phyloP scores from a whole-genome alignment of 2,888 invertebrate species.

The Lasiommata megera region DNA sequence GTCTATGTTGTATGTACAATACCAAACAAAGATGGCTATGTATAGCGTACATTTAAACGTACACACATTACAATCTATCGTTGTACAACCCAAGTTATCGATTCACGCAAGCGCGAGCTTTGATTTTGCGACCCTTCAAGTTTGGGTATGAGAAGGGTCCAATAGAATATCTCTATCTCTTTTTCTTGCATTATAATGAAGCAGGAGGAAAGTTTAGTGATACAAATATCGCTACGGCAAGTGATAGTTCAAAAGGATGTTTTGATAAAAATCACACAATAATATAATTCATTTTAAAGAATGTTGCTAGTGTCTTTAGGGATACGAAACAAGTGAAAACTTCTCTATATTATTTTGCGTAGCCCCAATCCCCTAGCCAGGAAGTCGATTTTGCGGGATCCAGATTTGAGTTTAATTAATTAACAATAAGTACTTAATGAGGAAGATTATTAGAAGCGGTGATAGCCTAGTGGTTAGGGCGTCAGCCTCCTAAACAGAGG shows the following conservation, averaged over 20 bases:
- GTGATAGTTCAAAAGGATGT: background rate
- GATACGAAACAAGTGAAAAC: too few species aligned
- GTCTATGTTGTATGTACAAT: rapidly evolving
- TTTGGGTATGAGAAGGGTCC: conserved; percentile 42
- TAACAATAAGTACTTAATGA: too few species aligned
- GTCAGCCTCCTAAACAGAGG: too few species aligned
- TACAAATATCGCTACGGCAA: conserved; percentile 6
- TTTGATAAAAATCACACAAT: background rate
- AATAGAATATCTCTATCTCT: conserved; percentile 35
- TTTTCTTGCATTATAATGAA: conserved; percentile 31
- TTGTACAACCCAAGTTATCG: conserved; percentile 56
- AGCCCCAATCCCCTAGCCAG: too few species aligned
- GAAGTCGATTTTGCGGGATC: too few species aligned
- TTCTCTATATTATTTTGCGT: too few species aligned
- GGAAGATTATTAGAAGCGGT: too few species aligned
- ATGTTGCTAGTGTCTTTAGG: too few species aligned
- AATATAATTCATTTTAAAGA: too few species aligned
- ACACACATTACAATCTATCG: conserved; percentile 15
- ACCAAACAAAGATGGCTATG: conserved; percentile 40
- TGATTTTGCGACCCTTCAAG: conserved; percentile 40
- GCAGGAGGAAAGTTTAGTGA: conserved; percentile 8
- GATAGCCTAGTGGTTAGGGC: too few species aligned
- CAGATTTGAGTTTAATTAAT: too few species aligned
- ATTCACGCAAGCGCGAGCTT: conserved; percentile 71
- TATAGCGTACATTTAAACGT: conserved; percentile 16